Evolutionary conservation across 2,797 vertebrate genomes (phyloP).

Genomic region (Garrulus glandarius): DNA sequence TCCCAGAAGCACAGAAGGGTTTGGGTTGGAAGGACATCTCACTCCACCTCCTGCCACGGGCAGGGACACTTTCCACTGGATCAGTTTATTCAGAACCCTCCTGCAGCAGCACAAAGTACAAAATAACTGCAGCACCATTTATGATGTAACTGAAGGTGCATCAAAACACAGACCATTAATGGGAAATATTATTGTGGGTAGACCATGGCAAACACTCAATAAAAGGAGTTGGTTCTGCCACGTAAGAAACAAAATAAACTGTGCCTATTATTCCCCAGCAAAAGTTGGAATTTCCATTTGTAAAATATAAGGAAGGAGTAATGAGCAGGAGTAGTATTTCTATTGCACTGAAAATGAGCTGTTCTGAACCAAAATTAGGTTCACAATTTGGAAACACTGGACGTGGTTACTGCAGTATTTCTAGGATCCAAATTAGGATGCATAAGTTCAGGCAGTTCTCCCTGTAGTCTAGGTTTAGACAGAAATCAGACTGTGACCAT

Average conservation of each 20-base stretch:
- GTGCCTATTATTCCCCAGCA: background rate
- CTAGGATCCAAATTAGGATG: background rate
- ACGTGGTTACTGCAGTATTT: background rate
- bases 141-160: background rate
- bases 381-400: background rate
- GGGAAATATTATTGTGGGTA: background rate
- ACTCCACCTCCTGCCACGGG: background rate
- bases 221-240: background rate
- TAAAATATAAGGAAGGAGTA: background rate
- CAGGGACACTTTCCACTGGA: background rate
- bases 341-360: background rate
- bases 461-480: background rate
- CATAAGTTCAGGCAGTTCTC: background rate
- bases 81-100: background rate
- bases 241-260: background rate
- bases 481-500: conserved; percentile 29
- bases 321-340: background rate
- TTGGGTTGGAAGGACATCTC: background rate
- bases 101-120: background rate
- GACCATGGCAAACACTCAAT: background rate
- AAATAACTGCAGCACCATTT: background rate
- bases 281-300: background rate
- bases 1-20: accelerated
- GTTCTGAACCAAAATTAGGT: background rate
- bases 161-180: background rate